phyloP scores from a whole-genome alignment of 2,113 vertebrate genomes.

The Microcebus jonahi region DNA sequence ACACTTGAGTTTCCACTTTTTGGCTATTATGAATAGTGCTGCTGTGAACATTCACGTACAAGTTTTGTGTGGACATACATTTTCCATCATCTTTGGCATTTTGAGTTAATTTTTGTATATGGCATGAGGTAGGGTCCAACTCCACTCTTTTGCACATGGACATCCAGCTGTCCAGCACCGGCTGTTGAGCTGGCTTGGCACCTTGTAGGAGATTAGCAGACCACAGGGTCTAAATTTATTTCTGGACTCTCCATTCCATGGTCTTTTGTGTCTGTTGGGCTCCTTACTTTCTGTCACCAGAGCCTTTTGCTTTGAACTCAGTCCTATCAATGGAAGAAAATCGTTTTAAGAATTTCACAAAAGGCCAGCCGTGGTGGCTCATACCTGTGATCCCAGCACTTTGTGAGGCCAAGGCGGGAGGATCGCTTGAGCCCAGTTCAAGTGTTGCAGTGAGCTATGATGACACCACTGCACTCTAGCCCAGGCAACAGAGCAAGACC shows the following conservation, averaged over 20 bases:
- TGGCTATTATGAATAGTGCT: fast-evolving
- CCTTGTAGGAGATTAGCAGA: not conserved
- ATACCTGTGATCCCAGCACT: no score
- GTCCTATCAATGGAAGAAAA: not conserved
- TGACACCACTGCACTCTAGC: no score
- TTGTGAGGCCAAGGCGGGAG: no score
- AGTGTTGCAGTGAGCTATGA: no score
- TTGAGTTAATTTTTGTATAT: not conserved
- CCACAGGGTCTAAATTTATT: not conserved
- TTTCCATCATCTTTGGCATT: not conserved
- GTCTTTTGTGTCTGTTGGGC: not conserved
- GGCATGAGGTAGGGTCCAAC: not conserved
- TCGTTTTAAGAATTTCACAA: no score
- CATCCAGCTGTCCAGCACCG: not conserved
- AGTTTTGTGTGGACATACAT: not conserved
- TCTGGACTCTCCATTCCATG: not conserved
- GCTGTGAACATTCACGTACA: fast-evolving
- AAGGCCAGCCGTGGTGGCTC: no score
- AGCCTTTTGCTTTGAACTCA: not conserved
- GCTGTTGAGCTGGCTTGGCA: not conserved
- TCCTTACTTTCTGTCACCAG: not conserved
- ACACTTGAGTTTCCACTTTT: not conserved
- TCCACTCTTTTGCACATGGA: not conserved
- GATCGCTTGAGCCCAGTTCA: no score
- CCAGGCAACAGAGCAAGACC: no score